Base-by-base conservation (phyloP, 2,113 vertebrate genomes). In the Paratilapia polleni region DNA sequence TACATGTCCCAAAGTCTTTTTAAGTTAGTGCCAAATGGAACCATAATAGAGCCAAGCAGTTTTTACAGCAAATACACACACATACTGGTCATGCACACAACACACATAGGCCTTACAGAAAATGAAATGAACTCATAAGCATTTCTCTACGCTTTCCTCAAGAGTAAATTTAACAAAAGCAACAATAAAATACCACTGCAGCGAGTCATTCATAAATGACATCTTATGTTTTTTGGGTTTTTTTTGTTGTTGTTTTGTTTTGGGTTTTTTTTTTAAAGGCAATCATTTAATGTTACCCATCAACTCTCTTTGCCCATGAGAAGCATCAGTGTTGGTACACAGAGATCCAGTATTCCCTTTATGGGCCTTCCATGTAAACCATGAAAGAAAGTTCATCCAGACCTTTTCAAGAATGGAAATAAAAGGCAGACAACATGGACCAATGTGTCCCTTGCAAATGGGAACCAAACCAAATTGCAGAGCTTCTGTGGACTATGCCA, bases 1-100 rank as follows among this genome's bases (percentile, higher is more conserved):
- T 84, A 74, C 61, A 54, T 86, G 61, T 82, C 43, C 75, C 80
- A 49, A 78, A 58, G 59, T 88, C 52, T 80, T 86, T 90, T 87
- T 47, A 86, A 77, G 80, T 73, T 59, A 26, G 19, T 62, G 49
- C 88, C 81, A 90, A 89, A 87, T 82, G 75, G 87, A 87, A 77
- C 41, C 49, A 54, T 7, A 11, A 56, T 61, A 36, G 63, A 81
- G 80, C 70, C 64, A 59, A 80, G 47, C 57, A 47, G 49, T 81
- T 82, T 88, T 76, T n/a, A 79, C 36, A 17, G 59, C 43, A 92
- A 57, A 22, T 26, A 52, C 19, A 52, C 59, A 38, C 38, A 61
- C 31, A 24, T 5, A 43, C 54, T 9, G 70, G 57, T 43, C 2
- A 59, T 8, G 54, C 75, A 58, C 9, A 38, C 22, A 58, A 43